These are phyloP conservation scores for Perccottus glenii DNA, from an alignment of 2,113 vertebrate species.

Conservation along the genomic window DNA sequence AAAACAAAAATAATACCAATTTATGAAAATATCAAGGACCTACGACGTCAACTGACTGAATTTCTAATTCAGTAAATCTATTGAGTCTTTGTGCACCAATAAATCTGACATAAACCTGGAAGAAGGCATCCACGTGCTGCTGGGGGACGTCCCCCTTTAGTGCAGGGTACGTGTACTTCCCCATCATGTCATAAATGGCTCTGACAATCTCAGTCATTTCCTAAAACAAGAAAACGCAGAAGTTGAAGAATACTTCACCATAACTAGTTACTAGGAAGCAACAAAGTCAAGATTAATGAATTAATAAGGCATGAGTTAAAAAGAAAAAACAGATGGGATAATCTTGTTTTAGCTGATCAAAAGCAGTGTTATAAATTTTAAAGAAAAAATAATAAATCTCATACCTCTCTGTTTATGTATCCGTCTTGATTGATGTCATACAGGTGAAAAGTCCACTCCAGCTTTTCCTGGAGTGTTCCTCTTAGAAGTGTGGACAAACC, in stretches of 20 bases:
- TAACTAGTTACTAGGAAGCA: neutral
- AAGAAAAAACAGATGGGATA: too few relatives aligned
- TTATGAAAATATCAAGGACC: too few relatives aligned
- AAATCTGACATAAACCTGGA: constrained; percentile 81
- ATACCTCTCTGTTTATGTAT: constrained; percentile 94
- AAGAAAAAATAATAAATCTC: neutral
- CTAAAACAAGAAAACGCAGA: constrained; percentile 65
- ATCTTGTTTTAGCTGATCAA: too few relatives aligned
- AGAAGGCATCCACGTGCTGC: constrained; percentile 95
- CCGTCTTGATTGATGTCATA: constrained; percentile 98
- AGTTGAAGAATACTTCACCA: too few relatives aligned
- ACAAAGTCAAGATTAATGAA: too few relatives aligned
- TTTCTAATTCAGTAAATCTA: too few relatives aligned
- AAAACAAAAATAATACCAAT: constrained; percentile 15
- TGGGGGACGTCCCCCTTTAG: constrained; percentile 92
- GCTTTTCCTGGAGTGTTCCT: constrained; percentile 92
- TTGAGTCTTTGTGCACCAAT: neutral
- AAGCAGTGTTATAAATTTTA: too few relatives aligned
- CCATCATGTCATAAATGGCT: constrained; percentile 99
- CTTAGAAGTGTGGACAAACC: constrained; percentile 91
- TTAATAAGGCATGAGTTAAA: too few relatives aligned
- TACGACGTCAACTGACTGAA: too few relatives aligned
- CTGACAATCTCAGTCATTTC: constrained; percentile 98
- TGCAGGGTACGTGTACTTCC: constrained; percentile 95
- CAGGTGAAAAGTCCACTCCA: constrained; percentile 96